Evolutionary conservation across 2,888 invertebrate genomes (phyloP).

Genomic region (Hecatera dysodea): DNA sequence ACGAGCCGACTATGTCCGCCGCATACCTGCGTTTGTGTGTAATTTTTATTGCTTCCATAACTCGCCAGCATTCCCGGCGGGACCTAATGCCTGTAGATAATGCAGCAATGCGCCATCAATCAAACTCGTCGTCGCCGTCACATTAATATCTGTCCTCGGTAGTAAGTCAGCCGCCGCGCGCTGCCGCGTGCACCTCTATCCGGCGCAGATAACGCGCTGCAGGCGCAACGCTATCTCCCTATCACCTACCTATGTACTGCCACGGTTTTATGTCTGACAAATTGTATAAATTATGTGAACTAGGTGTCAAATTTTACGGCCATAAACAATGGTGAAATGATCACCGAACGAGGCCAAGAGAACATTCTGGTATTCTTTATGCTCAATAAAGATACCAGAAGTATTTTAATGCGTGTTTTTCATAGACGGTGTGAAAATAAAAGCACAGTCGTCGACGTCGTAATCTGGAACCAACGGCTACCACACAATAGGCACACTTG

Average conservation of each 20-base stretch:
- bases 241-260: conserved; percentile 50
- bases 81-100: conserved; percentile 63
- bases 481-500: conserved; percentile 56
- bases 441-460: conserved; percentile 47
- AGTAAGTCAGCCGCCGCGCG: conserved; percentile 37
- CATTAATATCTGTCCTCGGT: conserved; percentile 50
- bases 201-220: conserved; percentile 67
- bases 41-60: conserved; percentile 62
- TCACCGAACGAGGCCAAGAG: conserved; percentile 59
- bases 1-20: conserved; percentile 14
- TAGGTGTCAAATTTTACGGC: conserved; percentile 62
- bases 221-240: conserved; percentile 53
- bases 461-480: conserved; percentile 57
- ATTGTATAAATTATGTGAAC: conserved; percentile 64
- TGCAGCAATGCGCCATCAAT: conserved; percentile 66
- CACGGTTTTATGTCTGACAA: conserved; percentile 63
- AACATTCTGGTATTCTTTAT: conserved; percentile 59
- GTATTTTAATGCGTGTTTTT: conserved; percentile 67
- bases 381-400: conserved; percentile 63
- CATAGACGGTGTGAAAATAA: conserved; percentile 62
- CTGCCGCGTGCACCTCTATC: conserved; percentile 45
- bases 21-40: conserved; percentile 30
- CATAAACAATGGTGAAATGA: conserved; percentile 68
- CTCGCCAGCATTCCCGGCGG: conserved; percentile 57
- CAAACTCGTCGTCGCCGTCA: conserved; percentile 58